These are phyloP conservation scores for Apis laboriosa DNA, from an alignment of 1,140 invertebrate species.

Conservation along the genomic window DNA sequence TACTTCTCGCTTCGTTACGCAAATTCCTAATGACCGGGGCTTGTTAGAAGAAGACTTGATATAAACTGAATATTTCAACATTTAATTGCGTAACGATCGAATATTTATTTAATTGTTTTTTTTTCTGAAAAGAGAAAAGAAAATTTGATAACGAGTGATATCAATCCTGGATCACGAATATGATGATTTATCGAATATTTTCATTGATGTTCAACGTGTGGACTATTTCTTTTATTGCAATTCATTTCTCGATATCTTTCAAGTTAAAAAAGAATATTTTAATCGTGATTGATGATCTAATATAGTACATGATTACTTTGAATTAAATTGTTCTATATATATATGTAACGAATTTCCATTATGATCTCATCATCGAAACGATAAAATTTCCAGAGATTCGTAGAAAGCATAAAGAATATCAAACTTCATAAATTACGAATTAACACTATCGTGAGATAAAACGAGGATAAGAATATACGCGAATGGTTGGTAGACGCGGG, in stretches of 20 bases:
- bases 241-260: no score
- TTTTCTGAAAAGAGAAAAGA: no score
- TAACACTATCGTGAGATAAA: background rate
- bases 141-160: no score
- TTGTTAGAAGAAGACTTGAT: conserved; percentile 11
- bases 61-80: conserved; percentile 23
- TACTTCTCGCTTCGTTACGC: conserved; percentile 38
- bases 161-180: no score
- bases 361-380: background rate
- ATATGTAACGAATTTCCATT: background rate
- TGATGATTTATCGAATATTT: no score
- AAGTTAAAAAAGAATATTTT: no score
- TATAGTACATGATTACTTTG: no score
- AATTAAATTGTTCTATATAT: no score
- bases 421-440: conserved; percentile 15
- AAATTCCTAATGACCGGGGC: conserved; percentile 38
- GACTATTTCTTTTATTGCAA: no score
- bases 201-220: no score
- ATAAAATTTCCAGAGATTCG: no score
- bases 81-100: background rate
- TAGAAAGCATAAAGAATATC: background rate
- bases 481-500: background rate
- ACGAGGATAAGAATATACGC: background rate
- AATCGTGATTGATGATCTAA: no score
- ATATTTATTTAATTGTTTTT: background rate